Conservation (phyloP, 1,140 invertebrate genomes). For the Zaprionus ghesquierei region DNA sequence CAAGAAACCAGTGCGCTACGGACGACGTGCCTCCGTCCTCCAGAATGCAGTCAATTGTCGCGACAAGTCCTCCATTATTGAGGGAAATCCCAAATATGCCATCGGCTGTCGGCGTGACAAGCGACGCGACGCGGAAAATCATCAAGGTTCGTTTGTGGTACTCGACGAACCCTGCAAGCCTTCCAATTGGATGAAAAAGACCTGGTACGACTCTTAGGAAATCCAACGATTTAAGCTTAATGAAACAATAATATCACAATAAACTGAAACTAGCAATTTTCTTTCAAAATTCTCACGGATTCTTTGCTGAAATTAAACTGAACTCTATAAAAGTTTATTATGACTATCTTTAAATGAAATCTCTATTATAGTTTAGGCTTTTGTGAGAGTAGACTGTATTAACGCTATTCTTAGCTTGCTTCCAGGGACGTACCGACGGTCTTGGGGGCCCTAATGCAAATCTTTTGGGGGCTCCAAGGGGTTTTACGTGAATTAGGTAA, state of each 20-base stretch:
- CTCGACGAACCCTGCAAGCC: slow-evolving; percentile 74
- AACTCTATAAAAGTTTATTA: not conserved
- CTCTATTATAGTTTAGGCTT: not conserved
- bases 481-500: too few species aligned
- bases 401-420: not conserved
- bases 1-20: slow-evolving; percentile 68
- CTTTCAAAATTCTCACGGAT: not conserved
- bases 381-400: not conserved
- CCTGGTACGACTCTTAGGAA: slow-evolving; percentile 75
- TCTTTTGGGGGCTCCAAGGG: too few species aligned
- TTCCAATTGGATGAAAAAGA: slow-evolving; percentile 80
- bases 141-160: slow-evolving; percentile 66
- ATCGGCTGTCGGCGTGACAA: slow-evolving; percentile 41
- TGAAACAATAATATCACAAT: not conserved
- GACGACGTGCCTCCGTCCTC: slow-evolving; percentile 66
- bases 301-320: not conserved
- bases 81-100: slow-evolving; percentile 77
- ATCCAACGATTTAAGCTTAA: not conserved
- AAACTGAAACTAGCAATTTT: not conserved
- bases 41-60: slow-evolving; percentile 67
- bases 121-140: slow-evolving; percentile 37
- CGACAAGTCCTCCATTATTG: slow-evolving; percentile 71
- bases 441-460: too few species aligned
- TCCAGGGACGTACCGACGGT: too few species aligned
- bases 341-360: not conserved